phyloP scores from a whole-genome alignment of 2,797 vertebrate species.

The Lutjanus campechanus region DNA sequence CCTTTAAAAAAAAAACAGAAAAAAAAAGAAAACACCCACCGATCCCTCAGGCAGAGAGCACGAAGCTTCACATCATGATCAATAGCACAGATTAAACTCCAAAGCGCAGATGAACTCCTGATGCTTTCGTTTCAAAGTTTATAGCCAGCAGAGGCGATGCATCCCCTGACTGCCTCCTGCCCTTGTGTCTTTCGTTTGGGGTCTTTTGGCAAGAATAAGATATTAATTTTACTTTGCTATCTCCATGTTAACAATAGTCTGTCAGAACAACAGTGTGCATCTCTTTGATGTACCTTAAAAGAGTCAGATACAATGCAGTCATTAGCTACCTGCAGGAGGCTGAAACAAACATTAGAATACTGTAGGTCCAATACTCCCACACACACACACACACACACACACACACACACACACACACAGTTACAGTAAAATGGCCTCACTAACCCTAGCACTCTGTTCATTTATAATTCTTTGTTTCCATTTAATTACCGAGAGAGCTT shows the following conservation, averaged over 20 bases:
- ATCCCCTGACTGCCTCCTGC: slow-evolving; percentile 31
- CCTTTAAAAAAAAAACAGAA: slow-evolving; percentile 19
- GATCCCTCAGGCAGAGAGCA: slow-evolving; percentile 57
- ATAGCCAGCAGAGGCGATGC: slow-evolving; percentile 25
- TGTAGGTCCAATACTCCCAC: slow-evolving; percentile 19
- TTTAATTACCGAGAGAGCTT: slow-evolving; percentile 61
- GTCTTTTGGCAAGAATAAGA: slow-evolving; percentile 37
- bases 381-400: neutral
- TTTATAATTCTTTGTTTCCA: slow-evolving; percentile 61
- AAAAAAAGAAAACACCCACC: slow-evolving; percentile 28
- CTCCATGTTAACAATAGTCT: slow-evolving; percentile 51
- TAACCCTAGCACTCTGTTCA: slow-evolving; percentile 34
- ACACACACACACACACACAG: slow-evolving; percentile 16
- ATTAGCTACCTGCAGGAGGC: slow-evolving; percentile 61
- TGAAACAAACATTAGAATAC: slow-evolving; percentile 45
- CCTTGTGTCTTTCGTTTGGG: slow-evolving; percentile 30
- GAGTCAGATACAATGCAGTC: slow-evolving; percentile 45
- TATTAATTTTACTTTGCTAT: slow-evolving; percentile 43
- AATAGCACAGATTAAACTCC: slow-evolving; percentile 76
- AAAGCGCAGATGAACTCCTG: slow-evolving; percentile 52
- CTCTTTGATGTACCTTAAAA: slow-evolving; percentile 54
- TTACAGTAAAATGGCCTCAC: slow-evolving; percentile 45
- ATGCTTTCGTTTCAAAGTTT: slow-evolving; percentile 66
- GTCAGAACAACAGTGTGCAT: slow-evolving; percentile 43
- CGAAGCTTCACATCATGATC: slow-evolving; percentile 66